A percentile compares a stretch with the other conserved stretches of the same genome.
Evolutionary conservation across 2,797 vertebrate species (phyloP).

Genomic region (Eutrigla gurnardus): DNA sequence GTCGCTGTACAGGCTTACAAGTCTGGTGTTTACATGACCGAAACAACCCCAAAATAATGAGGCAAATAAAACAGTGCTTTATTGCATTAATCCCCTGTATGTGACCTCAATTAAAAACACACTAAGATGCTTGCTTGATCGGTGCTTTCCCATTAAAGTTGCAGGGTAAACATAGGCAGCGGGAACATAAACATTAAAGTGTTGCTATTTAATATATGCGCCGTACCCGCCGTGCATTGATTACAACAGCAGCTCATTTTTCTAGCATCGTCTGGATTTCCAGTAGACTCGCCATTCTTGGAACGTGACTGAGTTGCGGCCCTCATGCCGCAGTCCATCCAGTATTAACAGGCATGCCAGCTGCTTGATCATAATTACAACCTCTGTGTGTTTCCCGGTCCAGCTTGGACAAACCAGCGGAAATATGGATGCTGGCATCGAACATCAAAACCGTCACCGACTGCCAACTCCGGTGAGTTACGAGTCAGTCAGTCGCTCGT

Average conservation of each 20-base stretch:
- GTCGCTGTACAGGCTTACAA: neutral
- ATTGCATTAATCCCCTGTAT: slow-evolving; percentile 30
- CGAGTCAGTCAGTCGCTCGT: slow-evolving; percentile 33
- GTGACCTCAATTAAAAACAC: slow-evolving; percentile 51
- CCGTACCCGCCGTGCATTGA: neutral
- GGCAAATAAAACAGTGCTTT: slow-evolving; percentile 23
- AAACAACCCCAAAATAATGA: slow-evolving; percentile 48
- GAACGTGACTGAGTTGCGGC: slow-evolving; percentile 1
- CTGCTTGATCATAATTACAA: slow-evolving; percentile 61
- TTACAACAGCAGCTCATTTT: neutral
- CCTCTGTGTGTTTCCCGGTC: slow-evolving; percentile 36
- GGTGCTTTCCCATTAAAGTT: slow-evolving; percentile 29
- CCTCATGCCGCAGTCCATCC: slow-evolving; percentile 13
- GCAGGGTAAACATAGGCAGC: neutral
- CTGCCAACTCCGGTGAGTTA: slow-evolving; percentile 40
- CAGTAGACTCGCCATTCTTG: neutral
- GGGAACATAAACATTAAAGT: slow-evolving; percentile 11
- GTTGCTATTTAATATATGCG: slow-evolving; percentile 14
- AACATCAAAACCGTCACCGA: slow-evolving; percentile 18
- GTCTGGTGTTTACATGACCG: slow-evolving; percentile 49
- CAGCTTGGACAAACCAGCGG: slow-evolving; percentile 31
- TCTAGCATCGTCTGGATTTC: neutral
- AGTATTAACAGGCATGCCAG: slow-evolving; percentile 32
- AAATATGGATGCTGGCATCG: slow-evolving; percentile 25
- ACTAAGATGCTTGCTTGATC: slow-evolving; percentile 33